A percentile compares a stretch with the other conserved stretches of the same genome.
Conservation (phyloP, 2,797 vertebrate species). For the Poecilia velifera region DNA sequence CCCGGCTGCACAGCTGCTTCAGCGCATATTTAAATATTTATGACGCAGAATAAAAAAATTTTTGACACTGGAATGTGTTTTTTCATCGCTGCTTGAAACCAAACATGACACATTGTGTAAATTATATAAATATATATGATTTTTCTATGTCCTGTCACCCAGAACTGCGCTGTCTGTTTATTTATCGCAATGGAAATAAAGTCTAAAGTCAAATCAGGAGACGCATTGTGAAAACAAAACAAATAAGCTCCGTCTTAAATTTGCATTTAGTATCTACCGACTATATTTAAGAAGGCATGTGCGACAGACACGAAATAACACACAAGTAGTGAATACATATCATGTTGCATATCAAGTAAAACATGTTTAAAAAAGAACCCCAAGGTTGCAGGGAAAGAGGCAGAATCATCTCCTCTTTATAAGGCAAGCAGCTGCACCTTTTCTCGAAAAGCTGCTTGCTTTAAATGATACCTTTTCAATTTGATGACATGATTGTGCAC, state of each 20-base stretch:
- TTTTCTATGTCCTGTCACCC: conserved; percentile 12
- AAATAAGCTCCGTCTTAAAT: conserved; percentile 14
- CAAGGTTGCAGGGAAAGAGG: conserved; percentile 21
- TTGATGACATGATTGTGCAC: conserved; percentile 71
- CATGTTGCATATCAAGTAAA: conserved; percentile 10
- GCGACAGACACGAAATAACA: neutral
- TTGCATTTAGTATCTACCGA: conserved; percentile 12
- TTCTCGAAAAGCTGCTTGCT: conserved; percentile 57
- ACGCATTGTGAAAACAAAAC: conserved; percentile 26
- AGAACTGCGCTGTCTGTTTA: neutral
- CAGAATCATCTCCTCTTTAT: conserved; percentile 51
- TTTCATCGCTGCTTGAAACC: conserved; percentile 28
- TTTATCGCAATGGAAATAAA: conserved; percentile 13
- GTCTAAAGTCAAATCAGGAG: conserved; percentile 40
- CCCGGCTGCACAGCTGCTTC: conserved; percentile 43
- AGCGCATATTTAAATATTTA: conserved; percentile 53
- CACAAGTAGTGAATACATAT: conserved; percentile 2
- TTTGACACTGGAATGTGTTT: conserved; percentile 17
- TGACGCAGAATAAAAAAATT: conserved; percentile 38
- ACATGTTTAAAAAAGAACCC: conserved; percentile 17
- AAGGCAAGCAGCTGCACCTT: conserved; percentile 74
- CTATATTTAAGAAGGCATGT: neutral
- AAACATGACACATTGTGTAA: conserved; percentile 42
- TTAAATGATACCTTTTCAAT: conserved; percentile 69
- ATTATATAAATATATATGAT: conserved; percentile 16